Evolutionary conservation across 1,140 invertebrate genomes (phyloP), one percentile per base, ranked within the genome.

Genomic region (Bilobella aurantiaca): DNA sequence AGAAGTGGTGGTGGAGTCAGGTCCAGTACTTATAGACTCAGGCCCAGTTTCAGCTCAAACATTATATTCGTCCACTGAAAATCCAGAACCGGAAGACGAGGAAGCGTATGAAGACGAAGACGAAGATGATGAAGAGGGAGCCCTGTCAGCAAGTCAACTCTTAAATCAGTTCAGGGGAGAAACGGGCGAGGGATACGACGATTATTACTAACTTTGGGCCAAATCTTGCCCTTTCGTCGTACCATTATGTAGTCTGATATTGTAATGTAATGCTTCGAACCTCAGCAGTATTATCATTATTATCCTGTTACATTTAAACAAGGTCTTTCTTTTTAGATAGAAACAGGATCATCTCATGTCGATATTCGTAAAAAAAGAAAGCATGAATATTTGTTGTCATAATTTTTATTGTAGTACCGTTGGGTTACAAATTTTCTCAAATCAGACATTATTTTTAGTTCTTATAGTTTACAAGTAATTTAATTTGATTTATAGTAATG

Each of bases 1-100:
- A 28, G 56, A 29, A 21, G 68, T 63, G 12, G 53, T 67, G n/a
- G 56, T 70, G 0, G 68, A 70, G 31, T 62, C 65, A 0, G 65
- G 65, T 0, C 68, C 68, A 16, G 53, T 64, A 12, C 57, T 57
- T 12, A 12, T 28, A 21, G 53, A 42, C 8, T 42, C 37, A 12
- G 37, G 37, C 8, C n/a, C n/a, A n/a, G n/a, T n/a, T n/a, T n/a
- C n/a, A n/a, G n/a, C n/a, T n/a, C n/a, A n/a, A n/a, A n/a, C n/a
- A n/a, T n/a, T n/a, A n/a, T n/a, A 42, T 12, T 8, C 18, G 34
- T 18, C 58, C 58, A 14, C 58, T 34, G 12, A 3, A 29, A 18
- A 3, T 59, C 14, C 12, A 30, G 28, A 8, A 30, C 8, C 8
- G 16, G 14, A 59, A 30, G 58, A 59, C 8, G 58, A 59, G 25